phyloP scores from a whole-genome alignment of 2,797 vertebrate species.

The Takifugu ocellatus region DNA sequence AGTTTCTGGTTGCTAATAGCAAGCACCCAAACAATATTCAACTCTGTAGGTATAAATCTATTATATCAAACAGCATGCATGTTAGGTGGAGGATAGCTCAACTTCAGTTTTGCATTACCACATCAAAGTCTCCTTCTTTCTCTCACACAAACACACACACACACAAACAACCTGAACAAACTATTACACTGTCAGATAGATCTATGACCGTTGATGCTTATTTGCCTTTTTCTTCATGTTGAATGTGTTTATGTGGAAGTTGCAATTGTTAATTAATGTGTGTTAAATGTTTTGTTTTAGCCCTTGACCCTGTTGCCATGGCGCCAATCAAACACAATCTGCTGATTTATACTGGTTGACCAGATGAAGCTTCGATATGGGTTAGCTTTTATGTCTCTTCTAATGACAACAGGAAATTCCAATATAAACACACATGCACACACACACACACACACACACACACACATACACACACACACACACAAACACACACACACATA shows the following conservation, averaged over 20 bases:
- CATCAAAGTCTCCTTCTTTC: conserved; percentile 37
- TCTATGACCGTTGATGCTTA: no score
- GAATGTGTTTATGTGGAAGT: background rate
- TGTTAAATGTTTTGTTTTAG: conserved; percentile 17
- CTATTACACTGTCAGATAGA: background rate
- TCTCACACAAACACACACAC: conserved; percentile 1
- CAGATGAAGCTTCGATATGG: conserved; percentile 64
- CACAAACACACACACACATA: background rate
- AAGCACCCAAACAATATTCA: conserved; percentile 56
- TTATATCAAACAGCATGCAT: conserved; percentile 33
- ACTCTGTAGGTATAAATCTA: conserved; percentile 18
- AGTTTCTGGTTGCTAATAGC: conserved; percentile 50
- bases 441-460: background rate
- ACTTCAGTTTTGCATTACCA: conserved; percentile 48
- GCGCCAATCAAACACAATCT: conserved; percentile 51
- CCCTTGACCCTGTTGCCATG: conserved; percentile 40
- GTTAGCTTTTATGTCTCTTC: conserved; percentile 56
- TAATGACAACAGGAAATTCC: conserved; percentile 53
- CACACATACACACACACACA: background rate
- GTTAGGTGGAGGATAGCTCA: conserved; percentile 34
- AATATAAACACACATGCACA: conserved; percentile 16
- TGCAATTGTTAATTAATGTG: no score
- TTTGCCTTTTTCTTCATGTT: background rate
- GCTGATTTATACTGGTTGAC: conserved; percentile 44
- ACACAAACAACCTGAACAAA: background rate